phyloP scores from a whole-genome alignment of 2,888 invertebrate genomes.

The Eilema caniola region DNA sequence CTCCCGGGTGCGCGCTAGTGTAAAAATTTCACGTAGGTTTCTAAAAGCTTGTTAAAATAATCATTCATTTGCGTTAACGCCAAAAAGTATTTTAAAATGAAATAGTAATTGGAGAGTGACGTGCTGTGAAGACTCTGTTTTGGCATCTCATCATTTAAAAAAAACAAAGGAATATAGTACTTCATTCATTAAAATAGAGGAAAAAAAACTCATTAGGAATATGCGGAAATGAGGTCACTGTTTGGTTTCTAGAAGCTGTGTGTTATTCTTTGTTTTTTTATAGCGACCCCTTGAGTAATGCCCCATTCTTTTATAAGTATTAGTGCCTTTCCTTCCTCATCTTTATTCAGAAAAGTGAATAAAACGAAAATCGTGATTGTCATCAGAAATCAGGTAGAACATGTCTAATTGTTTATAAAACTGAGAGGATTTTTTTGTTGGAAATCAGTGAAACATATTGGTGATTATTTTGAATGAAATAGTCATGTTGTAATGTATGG shows the following conservation, averaged over 20 bases:
- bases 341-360: neutral
- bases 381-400: neutral
- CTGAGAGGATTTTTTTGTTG: neutral
- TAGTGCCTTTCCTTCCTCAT: neutral
- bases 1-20: neutral
- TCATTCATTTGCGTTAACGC: slow-evolving; percentile 36
- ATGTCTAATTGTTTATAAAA: neutral
- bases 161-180: slow-evolving; percentile 19
- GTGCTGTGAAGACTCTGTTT: slow-evolving; percentile 29
- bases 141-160: slow-evolving; percentile 32
- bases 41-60: slow-evolving; percentile 32
- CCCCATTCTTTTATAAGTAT: neutral
- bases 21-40: neutral
- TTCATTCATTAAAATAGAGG: slow-evolving; percentile 14
- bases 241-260: slow-evolving; percentile 20
- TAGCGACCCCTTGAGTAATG: neutral
- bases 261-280: slow-evolving; percentile 17
- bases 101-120: slow-evolving; percentile 32
- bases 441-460: neutral
- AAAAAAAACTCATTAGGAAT: neutral
- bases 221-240: slow-evolving; percentile 32
- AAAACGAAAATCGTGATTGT: neutral
- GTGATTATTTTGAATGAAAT: neutral
- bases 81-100: slow-evolving; percentile 48
- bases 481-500: neutral